Percentiles rank a stretch among this genome's conserved stretches.
Conservation (phyloP, 2,888 invertebrate species). For the Cephus pygmeus region DNA sequence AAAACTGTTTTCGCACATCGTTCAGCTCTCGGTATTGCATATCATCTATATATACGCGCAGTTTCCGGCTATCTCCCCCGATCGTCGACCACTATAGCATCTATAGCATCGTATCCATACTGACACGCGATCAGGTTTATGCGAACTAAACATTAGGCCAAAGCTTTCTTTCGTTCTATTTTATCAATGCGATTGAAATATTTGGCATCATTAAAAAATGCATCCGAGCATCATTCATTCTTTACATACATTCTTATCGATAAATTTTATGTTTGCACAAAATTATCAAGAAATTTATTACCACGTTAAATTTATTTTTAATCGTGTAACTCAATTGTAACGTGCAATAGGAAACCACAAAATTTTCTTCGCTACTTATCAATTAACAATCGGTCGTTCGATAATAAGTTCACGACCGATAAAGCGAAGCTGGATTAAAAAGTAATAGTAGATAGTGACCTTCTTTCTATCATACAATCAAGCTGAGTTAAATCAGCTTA, state of each 20-base stretch:
- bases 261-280: background rate
- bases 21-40: slow-evolving; percentile 26
- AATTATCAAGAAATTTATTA: background rate
- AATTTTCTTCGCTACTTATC: background rate
- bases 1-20: slow-evolving; percentile 23
- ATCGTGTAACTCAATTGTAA: background rate
- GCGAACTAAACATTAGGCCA: background rate
- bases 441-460: background rate
- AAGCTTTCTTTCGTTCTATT: background rate
- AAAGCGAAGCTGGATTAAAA: background rate
- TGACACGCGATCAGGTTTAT: slow-evolving; percentile 1
- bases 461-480: background rate
- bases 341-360: background rate
- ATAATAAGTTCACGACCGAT: background rate
- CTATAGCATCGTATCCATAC: slow-evolving; percentile 27
- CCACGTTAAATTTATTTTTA: background rate
- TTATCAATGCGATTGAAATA: background rate
- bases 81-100: slow-evolving; percentile 47
- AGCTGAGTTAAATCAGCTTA: background rate
- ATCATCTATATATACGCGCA: slow-evolving; percentile 46
- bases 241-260: background rate
- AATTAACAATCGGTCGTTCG: background rate
- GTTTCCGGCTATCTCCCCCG: slow-evolving; percentile 60
- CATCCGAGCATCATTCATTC: background rate
- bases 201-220: background rate